Evolutionary conservation across 1,140 invertebrate species (phyloP), one percentile per base, ranked within the genome.

Genomic region (Apis dorsata): DNA sequence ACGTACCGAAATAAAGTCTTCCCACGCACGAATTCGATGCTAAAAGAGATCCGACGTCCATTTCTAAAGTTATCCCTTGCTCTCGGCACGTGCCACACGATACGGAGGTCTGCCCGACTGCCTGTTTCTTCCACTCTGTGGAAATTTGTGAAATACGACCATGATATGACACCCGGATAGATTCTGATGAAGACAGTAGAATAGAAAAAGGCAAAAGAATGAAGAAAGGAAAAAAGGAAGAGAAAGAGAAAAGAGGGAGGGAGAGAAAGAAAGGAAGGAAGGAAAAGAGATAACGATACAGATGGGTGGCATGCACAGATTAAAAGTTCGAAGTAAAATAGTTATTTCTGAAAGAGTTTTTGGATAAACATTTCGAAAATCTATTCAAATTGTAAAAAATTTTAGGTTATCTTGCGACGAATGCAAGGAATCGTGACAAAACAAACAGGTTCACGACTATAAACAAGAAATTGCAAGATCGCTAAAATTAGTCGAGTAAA

Each of bases 1-100:
- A 82, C 70, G 85, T 80, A 89, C 88, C 74, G 71, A 88, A 90
- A 90, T 90, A 90, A 89, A 89, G 77, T 86, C 88, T 89, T 90
- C 88, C 88, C 88, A 90, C 88, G 88, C 88, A 79, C 71, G 84
- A 86, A 86, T 89, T 77, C 84, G 62, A 87, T 60, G 79, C 88
- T 90, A 86, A 89, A 87, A 89, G 82, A 89, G 87, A 89, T 87
- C 83, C 74, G 60, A 86, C 85, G 77, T 86, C 87, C 87, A 88
- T 86, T 89, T 89, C 88, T 89, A 89, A 89, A 90, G 89, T 88
- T 90, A 89, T 88, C 82, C 73, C n/a, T 68, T 85, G 60, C 77
- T 73, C 68, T 85, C 76, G 68, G 65, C 85, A 89, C 87, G 88
- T 88, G 88, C 75, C 87, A 75, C 81, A 63, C 76, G 68, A 63